Conservation (phyloP, 23 tunicate species). For the Ascidia mentula region DNA sequence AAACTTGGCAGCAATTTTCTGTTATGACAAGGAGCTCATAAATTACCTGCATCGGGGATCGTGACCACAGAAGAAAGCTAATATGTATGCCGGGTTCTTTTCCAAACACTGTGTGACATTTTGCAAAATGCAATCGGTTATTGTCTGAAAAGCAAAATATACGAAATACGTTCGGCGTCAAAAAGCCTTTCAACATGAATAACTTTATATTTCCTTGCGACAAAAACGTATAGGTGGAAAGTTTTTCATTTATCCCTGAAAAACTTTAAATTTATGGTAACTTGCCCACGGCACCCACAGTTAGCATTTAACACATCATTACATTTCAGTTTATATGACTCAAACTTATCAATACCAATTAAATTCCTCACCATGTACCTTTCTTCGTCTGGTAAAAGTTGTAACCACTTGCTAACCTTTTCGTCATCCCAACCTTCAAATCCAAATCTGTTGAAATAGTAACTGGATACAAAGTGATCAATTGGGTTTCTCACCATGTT, state of each 20-base stretch:
- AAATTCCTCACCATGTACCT: constrained; percentile 23
- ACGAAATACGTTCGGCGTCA: too few species aligned
- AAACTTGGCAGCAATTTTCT: too few species aligned
- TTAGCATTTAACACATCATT: background rate
- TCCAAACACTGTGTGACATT: constrained; percentile 25
- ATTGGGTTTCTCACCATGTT: constrained; percentile 42
- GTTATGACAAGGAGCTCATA: too few species aligned
- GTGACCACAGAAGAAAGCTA: constrained; percentile 44
- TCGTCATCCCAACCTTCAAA: constrained; percentile 34
- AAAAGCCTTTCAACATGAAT: too few species aligned
- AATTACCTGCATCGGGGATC: constrained; percentile 42
- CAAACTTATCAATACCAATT: background rate
- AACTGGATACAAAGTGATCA: constrained; percentile 34
- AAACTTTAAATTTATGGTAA: too few species aligned
- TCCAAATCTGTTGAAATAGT: constrained; percentile 37
- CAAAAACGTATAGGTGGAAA: background rate
- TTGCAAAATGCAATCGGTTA: constrained; percentile 25
- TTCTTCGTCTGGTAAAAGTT: constrained; percentile 27
- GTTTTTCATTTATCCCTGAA: background rate
- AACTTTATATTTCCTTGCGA: too few species aligned
- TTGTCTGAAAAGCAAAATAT: constrained; percentile 22
- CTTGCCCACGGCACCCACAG: too few species aligned
- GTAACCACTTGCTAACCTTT: constrained; percentile 36
- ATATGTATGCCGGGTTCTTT: constrained; percentile 14
- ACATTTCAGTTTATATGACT: background rate